A percentile compares a stretch with the other conserved stretches of the same genome.
Conservation (phyloP, 1,140 invertebrate species). For the Heliothis subflexa region DNA sequence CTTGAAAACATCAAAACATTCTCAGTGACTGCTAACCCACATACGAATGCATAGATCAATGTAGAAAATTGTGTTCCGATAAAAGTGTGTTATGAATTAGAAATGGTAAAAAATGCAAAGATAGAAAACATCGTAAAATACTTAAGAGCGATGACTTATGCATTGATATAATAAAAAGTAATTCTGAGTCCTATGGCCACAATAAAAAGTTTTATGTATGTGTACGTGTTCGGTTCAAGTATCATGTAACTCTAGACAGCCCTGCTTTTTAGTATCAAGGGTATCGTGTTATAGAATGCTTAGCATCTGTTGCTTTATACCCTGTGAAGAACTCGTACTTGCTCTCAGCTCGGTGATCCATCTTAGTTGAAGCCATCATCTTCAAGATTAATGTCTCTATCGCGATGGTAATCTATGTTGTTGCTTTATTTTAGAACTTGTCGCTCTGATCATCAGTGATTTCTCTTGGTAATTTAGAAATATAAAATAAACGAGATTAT, state of each 20-base stretch:
- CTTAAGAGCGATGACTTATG: neutral
- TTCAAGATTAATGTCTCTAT: conserved; percentile 42
- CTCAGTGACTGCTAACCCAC: conserved; percentile 7
- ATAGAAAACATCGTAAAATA: conserved; percentile 24
- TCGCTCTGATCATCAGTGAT: conserved; percentile 8
- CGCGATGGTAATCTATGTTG: conserved; percentile 36
- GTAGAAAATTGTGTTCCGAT: neutral
- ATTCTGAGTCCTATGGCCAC: conserved; percentile 10
- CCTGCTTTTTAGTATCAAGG: conserved; percentile 39
- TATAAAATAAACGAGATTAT: conserved; percentile 24
- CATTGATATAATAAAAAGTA: neutral
- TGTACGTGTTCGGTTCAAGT: neutral
- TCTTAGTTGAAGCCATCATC: conserved; percentile 42
- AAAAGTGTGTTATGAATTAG: neutral
- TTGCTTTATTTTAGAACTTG: conserved; percentile 43
- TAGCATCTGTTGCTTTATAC: conserved; percentile 37
- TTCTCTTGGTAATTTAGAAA: neutral
- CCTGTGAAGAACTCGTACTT: conserved; percentile 14
- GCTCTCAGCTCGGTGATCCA: conserved; percentile 28
- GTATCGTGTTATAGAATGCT: conserved; percentile 44
- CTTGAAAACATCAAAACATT: conserved; percentile 30
- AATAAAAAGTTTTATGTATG: conserved; percentile 39
- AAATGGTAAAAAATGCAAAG: conserved; percentile 2
- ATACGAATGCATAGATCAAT: neutral
- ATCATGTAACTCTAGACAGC: conserved; percentile 41